A percentile compares a stretch with the other conserved stretches of the same genome.
These are phyloP conservation scores for Numenius arquata DNA, from an alignment of 2,113 vertebrate genomes.

Conservation along the genomic window DNA sequence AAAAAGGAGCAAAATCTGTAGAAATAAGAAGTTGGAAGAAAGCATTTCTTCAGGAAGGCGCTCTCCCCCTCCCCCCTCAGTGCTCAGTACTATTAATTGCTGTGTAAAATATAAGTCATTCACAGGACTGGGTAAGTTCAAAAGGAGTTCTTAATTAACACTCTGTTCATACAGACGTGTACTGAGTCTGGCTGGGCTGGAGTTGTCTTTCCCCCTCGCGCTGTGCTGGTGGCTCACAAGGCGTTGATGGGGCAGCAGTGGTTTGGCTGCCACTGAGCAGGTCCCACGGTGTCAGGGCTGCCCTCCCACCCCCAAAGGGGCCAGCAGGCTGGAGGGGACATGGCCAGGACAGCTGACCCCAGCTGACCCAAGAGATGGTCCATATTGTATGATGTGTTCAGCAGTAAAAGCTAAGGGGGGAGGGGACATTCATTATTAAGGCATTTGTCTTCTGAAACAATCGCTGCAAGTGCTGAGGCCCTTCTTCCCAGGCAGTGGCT, in stretches of 20 bases:
- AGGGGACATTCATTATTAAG: neutral
- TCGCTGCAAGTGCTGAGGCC: rapidly evolving
- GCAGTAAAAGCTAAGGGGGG: neutral
- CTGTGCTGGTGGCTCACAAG: neutral
- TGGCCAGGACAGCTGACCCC: neutral
- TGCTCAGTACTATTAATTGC: neutral
- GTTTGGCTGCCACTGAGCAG: neutral
- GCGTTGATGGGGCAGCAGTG: neutral
- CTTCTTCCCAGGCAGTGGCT: neutral
- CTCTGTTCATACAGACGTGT: neutral
- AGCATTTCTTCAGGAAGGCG: neutral
- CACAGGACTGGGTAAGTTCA: neutral
- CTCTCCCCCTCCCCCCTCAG: neutral
- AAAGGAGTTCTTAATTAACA: neutral
- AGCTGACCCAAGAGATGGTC: neutral
- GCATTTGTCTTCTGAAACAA: neutral
- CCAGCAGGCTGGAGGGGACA: neutral
- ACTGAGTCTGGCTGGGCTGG: neutral
- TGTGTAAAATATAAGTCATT: neutral
- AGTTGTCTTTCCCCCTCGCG: neutral
- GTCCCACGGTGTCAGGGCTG: neutral
- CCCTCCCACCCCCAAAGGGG: neutral
- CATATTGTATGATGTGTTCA: rapidly evolving
- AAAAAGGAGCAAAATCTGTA: neutral
- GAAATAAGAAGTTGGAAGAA: neutral